Evolutionary conservation across 1,140 invertebrate genomes (phyloP), one percentile per base, ranked within the genome.

Genomic region (Asbolus verrucosus): DNA sequence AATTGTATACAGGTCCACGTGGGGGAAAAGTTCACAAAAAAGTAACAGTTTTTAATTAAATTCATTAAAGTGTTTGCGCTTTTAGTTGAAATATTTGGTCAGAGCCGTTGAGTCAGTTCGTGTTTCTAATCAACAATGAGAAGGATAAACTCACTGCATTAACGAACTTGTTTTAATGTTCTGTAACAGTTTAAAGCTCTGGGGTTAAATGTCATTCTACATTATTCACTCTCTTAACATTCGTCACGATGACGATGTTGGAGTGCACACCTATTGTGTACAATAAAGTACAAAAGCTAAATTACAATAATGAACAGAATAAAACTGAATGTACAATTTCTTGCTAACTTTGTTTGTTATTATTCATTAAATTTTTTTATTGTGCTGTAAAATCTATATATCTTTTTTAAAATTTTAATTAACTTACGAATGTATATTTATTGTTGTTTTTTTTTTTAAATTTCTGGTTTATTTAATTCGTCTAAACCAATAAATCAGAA

Each of bases 151-250:
- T 24, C 46, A 13, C 14, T 54, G 19, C 21, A 27, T 24, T 54
- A 54, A 54, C 46, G 46, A 54, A 54, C 19, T 54, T 54, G 46
- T 54, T 54, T 27, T 54, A 54, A 54, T 54, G 46, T 54, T 31
- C 19, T 21, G 43, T 9, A 54, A 27, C 46, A 24, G 21, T 54
- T 27, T 54, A 54, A 54, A 27, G 46, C 18, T 50, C 14, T n/a
- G 46, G 46, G 21, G 19, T 54, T 54, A 27, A 3, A 54, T 54
- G 46, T 50, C 33, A 36, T 3, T n/a, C 3, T 4, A 11, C 11
- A n/a, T 36, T 11, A 36, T 36, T 36, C 33, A 36, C 6, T 36
- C 2, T 8, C 11, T 4, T 36, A 4, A 3, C 8, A 27, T 4
- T 27, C 24, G 33, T 36, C 33, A n/a, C 33, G 2, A 3, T n/a